phyloP scores from a whole-genome alignment of 2,113 vertebrate genomes.

The Lates calcarifer region DNA sequence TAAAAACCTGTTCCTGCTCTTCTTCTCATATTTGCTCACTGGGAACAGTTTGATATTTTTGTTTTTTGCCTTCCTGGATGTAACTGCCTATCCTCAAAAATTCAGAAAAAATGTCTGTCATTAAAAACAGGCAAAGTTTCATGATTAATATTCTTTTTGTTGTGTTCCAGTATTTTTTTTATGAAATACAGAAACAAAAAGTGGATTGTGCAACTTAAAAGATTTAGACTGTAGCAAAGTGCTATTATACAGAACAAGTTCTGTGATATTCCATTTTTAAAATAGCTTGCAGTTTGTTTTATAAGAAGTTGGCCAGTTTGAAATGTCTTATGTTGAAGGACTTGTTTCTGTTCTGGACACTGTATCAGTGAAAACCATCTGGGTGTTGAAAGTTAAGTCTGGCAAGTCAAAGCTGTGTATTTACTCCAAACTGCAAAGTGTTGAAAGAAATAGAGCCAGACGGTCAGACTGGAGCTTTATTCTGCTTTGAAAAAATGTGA shows the following conservation, averaged over 20 bases:
- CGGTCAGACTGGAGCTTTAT: constrained; percentile 60
- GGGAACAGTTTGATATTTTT: background rate
- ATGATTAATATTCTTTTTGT: background rate
- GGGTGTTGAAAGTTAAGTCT: constrained; percentile 15
- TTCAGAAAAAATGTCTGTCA: too few relatives aligned
- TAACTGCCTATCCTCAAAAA: too few relatives aligned
- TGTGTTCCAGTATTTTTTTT: background rate
- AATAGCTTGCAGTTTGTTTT: background rate
- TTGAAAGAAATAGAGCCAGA: constrained; percentile 50
- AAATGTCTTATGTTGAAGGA: background rate
- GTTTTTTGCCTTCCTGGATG: background rate
- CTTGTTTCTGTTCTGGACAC: background rate
- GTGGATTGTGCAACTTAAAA: background rate
- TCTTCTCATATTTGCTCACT: background rate
- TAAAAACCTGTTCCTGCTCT: constrained; percentile 36
- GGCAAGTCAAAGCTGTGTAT: background rate
- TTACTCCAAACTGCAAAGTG: constrained; percentile 7
- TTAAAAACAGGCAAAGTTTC: too few relatives aligned
- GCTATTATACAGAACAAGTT: background rate
- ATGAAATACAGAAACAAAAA: background rate
- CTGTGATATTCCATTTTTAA: background rate
- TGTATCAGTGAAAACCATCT: constrained; percentile 5
- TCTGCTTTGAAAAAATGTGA: constrained; percentile 52
- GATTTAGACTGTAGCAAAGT: background rate
- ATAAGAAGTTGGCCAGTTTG: background rate